Base-by-base conservation (phyloP, 2,888 invertebrate species). In the Tortrix viridana region DNA sequence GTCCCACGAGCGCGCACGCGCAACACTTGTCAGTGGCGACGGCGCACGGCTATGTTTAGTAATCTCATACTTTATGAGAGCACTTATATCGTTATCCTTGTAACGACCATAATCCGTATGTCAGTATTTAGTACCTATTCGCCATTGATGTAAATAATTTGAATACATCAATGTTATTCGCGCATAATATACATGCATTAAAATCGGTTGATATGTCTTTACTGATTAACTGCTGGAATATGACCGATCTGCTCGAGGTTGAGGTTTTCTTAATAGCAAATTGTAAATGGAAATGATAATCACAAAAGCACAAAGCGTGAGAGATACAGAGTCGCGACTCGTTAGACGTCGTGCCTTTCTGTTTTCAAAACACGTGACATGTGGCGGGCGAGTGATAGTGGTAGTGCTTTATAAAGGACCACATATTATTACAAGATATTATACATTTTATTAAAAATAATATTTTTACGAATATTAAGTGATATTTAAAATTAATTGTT, bases 391-490 rank as follows among this genome's bases (percentile, higher is more conserved):
- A 85, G 84, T 80, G 81, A 77, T 77, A 77, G 77, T 76, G 77
- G 75, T 80, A 82, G 79, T 74, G 79, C 75, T 78, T 78, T 78
- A 80, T 72, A 78, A 85, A 82, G 86, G 87, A 87, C 87, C 87
- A 91, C 80, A 82, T 82, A 64, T 52, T 48, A 61, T 54, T 55
- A 44, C 53, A 84, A 80, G 85, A 86, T 88, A 88, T 85, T 86
- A 82, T 80, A 79, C 79, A 71, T 73, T 71, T 75, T 76, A 74
- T 76, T 81, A 76, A 83, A 85, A 78, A 74, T 68, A 75, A 84
- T 84, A 81, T 79, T 81, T 81, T 84, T 86, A 89, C 85, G 86
- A 90, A 88, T 88, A 89, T 86, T 89, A 89, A 88, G 89, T 90
- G 89, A 90, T 91, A 89, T 89, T 88, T 88, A 85, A 80, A 83